A percentile compares a stretch with the other conserved stretches of the same genome.
Evolutionary conservation across 2,797 vertebrate genomes (phyloP).

Genomic region (Amphiprion clarkii): DNA sequence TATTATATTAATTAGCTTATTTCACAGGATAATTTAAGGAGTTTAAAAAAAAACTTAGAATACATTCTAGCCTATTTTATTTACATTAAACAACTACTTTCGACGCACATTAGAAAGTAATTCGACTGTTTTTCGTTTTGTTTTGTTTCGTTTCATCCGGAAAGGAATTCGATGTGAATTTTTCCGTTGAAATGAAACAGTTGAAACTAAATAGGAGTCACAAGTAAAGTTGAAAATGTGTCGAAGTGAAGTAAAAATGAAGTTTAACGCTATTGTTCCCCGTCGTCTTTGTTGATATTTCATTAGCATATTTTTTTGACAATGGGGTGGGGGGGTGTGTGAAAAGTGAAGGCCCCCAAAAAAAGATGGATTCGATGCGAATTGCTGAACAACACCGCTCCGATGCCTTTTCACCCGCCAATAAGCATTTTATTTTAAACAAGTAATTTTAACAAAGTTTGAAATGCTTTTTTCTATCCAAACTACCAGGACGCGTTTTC

Average conservation of each 20-base stretch:
- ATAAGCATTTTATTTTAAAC: too few species aligned
- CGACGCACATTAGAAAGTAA: not conserved
- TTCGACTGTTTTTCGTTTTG: too few species aligned
- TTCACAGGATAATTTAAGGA: not conserved
- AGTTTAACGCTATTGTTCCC: constrained; percentile 91
- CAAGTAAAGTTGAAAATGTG: not conserved
- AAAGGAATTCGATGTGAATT: not conserved
- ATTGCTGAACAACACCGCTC: constrained; percentile 9
- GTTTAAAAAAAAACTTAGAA: not conserved
- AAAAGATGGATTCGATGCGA: constrained; percentile 34
- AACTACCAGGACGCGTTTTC: too few species aligned
- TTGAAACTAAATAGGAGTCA: not conserved
- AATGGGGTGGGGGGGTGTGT: constrained; percentile 73
- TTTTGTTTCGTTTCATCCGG: constrained; percentile 7
- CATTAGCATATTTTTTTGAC: constrained; percentile 93
- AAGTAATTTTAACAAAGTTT: too few species aligned
- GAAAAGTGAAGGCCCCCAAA: constrained; percentile 65
- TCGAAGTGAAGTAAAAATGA: constrained; percentile 56
- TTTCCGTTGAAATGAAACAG: constrained; percentile 13
- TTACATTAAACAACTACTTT: not conserved
- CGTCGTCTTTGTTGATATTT: constrained; percentile 92
- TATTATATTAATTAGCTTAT: constrained; percentile 1
- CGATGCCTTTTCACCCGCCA: not conserved
- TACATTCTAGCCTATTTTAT: not conserved
- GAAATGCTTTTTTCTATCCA: too few species aligned